phyloP scores from a whole-genome alignment of 2,113 vertebrate species.

The Otocyon megalotis region DNA sequence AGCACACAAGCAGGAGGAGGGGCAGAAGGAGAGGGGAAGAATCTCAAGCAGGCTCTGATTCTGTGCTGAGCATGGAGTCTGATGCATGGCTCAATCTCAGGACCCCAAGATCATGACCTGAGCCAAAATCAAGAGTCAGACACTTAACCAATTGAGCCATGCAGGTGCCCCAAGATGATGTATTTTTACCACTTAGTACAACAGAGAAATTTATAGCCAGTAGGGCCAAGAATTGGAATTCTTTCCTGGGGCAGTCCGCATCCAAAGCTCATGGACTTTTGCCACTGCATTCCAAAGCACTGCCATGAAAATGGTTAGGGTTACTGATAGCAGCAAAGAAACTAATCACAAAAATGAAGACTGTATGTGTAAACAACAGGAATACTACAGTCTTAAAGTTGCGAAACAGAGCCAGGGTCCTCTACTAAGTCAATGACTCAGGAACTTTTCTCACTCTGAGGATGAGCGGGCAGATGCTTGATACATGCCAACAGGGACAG shows the following conservation, averaged over 20 bases:
- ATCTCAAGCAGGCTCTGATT: neutral
- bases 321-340: neutral
- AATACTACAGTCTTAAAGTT: neutral
- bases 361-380: neutral
- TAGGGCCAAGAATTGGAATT: neutral
- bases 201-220: neutral
- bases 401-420: neutral
- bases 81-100: neutral
- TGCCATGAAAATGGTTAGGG: neutral
- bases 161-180: neutral
- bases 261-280: neutral
- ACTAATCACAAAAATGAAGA: neutral
- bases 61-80: too few relatives aligned
- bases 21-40: neutral
- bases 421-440: constrained; percentile 1
- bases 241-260: neutral
- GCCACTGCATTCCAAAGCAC: neutral
- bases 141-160: neutral
- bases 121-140: neutral
- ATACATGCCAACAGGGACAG: neutral
- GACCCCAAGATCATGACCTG: neutral
- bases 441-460: neutral
- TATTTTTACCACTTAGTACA: neutral
- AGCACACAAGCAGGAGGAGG: neutral
- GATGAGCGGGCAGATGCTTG: neutral